Conservation (phyloP, 2,113 vertebrate genomes). For the Lophura nycthemera region DNA sequence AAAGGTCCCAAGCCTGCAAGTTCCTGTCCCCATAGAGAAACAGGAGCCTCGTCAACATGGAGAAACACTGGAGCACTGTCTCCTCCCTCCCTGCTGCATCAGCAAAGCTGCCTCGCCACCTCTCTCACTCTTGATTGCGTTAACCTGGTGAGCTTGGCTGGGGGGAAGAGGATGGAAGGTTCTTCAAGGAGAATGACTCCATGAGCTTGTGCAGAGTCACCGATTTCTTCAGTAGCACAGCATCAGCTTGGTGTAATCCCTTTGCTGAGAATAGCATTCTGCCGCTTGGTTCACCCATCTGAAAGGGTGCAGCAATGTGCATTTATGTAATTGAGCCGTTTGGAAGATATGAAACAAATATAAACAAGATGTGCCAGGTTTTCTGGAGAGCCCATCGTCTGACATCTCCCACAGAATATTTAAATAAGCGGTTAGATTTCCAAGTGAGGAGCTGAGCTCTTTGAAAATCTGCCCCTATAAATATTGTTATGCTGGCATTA, state of each 20-base stretch:
- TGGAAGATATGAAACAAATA: conserved; percentile 38
- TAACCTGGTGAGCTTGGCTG: not conserved
- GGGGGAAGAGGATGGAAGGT: not conserved
- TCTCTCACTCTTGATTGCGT: not conserved
- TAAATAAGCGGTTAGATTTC: conserved; percentile 30
- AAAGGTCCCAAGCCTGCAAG: not conserved
- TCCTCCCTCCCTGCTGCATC: not conserved
- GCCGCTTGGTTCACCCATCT: not conserved
- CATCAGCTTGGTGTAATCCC: not conserved
- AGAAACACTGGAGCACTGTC: not conserved
- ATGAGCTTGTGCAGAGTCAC: not conserved
- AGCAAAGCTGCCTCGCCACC: not conserved
- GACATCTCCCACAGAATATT: conserved; percentile 7
- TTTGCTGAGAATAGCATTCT: conserved; percentile 19
- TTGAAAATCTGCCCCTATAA: conserved; percentile 32
- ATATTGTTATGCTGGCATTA: conserved; percentile 6
- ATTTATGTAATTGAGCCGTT: conserved; percentile 39
- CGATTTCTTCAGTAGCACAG: not conserved
- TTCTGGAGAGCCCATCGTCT: not conserved
- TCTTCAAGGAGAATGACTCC: not conserved
- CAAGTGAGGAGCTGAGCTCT: conserved; percentile 27
- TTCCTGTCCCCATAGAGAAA: not conserved
- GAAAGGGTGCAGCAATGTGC: conserved; percentile 6
- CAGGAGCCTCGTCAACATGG: not conserved
- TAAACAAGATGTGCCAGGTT: conserved; percentile 12